Conservation (phyloP, 2,888 invertebrate species). For the Cryptus viduatorius region DNA sequence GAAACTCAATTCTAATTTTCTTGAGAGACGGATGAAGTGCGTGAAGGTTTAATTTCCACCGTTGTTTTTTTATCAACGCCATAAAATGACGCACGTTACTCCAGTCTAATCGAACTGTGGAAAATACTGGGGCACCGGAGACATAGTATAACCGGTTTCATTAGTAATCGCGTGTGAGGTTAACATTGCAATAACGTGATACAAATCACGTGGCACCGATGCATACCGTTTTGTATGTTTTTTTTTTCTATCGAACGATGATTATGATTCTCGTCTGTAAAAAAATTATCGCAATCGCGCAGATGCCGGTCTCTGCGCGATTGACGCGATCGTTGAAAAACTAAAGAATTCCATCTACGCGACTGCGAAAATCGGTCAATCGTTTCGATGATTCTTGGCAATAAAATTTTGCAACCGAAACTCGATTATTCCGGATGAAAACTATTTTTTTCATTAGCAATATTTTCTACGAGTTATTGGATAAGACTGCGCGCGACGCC, state of each 20-base stretch:
- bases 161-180: slow-evolving; percentile 3
- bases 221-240: background rate
- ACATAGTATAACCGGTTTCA: slow-evolving; percentile 20
- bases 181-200: slow-evolving; percentile 34
- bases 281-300: slow-evolving; percentile 25
- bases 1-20: too few species aligned
- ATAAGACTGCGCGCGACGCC: too few species aligned
- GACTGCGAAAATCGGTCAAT: background rate
- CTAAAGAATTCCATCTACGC: background rate
- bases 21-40: too few species aligned
- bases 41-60: too few species aligned
- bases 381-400: background rate
- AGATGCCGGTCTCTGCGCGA: background rate
- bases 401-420: background rate
- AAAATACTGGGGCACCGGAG: background rate
- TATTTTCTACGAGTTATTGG: too few species aligned
- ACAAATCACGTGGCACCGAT: slow-evolving; percentile 13
- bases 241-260: slow-evolving; percentile 12
- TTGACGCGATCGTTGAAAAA: slow-evolving; percentile 10
- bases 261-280: slow-evolving; percentile 19
- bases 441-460: too few species aligned
- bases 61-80: too few species aligned
- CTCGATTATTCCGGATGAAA: background rate
- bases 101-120: background rate
- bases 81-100: background rate